A percentile compares a stretch with the other conserved stretches of the same genome.
Conservation (phyloP, 1,140 invertebrate species). For the Helicoverpa armigera region DNA sequence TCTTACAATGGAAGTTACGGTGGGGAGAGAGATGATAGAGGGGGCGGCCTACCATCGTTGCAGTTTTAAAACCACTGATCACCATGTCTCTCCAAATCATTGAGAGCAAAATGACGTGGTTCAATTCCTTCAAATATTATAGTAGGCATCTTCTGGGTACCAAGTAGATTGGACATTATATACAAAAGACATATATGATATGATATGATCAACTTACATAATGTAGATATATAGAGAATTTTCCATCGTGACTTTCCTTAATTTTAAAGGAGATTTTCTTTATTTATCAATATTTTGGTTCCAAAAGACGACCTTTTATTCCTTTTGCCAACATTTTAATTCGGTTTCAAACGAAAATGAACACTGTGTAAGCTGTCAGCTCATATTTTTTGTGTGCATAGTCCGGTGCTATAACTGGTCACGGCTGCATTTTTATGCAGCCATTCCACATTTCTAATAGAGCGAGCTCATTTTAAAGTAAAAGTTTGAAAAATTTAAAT, state of each 20-base stretch:
- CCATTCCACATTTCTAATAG: constrained; percentile 54
- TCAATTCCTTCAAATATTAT: too few relatives aligned
- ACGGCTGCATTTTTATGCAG: constrained; percentile 36
- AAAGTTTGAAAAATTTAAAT: constrained; percentile 75
- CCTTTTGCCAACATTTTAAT: neutral
- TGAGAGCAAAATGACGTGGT: too few relatives aligned
- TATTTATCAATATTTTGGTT: neutral
- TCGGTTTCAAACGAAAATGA: constrained; percentile 20
- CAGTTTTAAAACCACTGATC: constrained; percentile 56
- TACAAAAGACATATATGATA: too few relatives aligned
- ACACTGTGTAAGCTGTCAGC: constrained; percentile 18
- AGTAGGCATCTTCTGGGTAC: neutral
- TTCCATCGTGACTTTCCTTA: too few relatives aligned
- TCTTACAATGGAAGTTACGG: constrained; percentile 60
- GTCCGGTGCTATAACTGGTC: constrained; percentile 23
- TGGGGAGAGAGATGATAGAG: constrained; percentile 39
- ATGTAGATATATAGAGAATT: too few relatives aligned
- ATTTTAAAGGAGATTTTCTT: neutral
- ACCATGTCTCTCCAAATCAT: constrained; percentile 47
- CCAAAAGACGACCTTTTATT: neutral
- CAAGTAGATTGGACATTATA: neutral
- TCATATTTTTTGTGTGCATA: constrained; percentile 33
- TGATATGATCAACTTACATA: too few relatives aligned
- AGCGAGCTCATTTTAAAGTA: constrained; percentile 68
- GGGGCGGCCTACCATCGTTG: constrained; percentile 50